phyloP scores from a whole-genome alignment of 2,888 invertebrate genomes.

The Limnephilus marmoratus region DNA sequence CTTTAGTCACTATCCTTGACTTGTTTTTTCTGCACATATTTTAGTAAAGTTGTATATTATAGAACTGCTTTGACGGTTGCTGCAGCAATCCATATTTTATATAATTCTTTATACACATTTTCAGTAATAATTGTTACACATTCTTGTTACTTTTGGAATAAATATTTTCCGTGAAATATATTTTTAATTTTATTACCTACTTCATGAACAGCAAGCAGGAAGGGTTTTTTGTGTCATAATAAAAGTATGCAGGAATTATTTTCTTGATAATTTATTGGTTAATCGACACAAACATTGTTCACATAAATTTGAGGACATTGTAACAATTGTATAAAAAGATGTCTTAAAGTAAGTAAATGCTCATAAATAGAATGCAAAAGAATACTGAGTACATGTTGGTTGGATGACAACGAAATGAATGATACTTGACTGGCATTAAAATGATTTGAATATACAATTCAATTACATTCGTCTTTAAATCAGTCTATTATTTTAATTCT shows the following conservation, averaged over 20 bases:
- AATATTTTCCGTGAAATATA: not conserved
- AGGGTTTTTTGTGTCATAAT: not conserved
- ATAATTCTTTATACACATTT: not conserved
- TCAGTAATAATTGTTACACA: not conserved
- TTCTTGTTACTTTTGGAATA: not conserved
- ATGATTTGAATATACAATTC: conserved; percentile 40
- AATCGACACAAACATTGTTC: conserved; percentile 64
- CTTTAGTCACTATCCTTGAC: no score
- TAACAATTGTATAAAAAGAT: conserved; percentile 64
- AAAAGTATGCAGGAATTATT: conserved; percentile 22
- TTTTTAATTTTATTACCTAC: not conserved
- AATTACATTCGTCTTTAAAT: conserved; percentile 47
- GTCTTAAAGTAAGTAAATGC: conserved; percentile 64
- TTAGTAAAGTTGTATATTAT: no score
- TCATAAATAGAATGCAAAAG: conserved; percentile 65
- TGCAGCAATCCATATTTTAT: not conserved
- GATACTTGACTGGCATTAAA: conserved; percentile 61
- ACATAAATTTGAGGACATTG: conserved; percentile 63
- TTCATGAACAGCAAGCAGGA: not conserved
- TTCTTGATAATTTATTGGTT: conserved; percentile 65
- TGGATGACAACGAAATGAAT: conserved; percentile 55
- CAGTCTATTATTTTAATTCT: conserved; percentile 54
- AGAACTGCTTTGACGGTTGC: no score
- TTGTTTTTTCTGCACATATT: no score
- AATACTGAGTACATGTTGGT: conserved; percentile 62